phyloP scores from a whole-genome alignment of 2,113 vertebrate species.

The Gavialis gangeticus region DNA sequence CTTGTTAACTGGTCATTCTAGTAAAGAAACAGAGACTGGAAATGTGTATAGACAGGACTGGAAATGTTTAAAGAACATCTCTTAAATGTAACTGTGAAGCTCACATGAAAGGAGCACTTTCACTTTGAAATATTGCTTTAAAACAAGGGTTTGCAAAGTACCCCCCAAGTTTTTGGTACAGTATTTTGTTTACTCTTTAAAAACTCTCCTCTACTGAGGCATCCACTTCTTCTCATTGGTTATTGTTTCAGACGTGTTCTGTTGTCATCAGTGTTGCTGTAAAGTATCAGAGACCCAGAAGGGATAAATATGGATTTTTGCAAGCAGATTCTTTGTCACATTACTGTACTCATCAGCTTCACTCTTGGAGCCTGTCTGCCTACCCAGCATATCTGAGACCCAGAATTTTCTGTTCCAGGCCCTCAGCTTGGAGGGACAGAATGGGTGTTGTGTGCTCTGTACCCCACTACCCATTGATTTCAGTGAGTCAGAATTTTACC shows the following conservation, averaged over 20 bases:
- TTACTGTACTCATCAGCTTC: not conserved
- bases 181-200: not conserved
- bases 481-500: no score
- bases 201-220: not conserved
- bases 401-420: no score
- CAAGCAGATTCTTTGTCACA: not conserved
- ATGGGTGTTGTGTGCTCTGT: no score
- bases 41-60: not conserved
- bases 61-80: not conserved
- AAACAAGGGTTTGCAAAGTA: not conserved
- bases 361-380: not conserved
- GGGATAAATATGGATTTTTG: not conserved
- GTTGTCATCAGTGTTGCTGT: not conserved
- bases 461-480: no score
- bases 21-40: not conserved
- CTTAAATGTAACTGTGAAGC: not conserved
- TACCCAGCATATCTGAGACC: no score
- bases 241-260: not conserved
- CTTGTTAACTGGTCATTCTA: not conserved
- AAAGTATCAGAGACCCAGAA: not conserved
- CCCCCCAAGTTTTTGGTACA: not conserved
- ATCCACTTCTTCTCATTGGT: not conserved
- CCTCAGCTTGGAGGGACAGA: no score
- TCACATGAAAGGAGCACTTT: not conserved
- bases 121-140: not conserved